These are phyloP conservation scores for Eupithecia abbreviata DNA, from an alignment of 2,888 invertebrate genomes.

Conservation along the genomic window DNA sequence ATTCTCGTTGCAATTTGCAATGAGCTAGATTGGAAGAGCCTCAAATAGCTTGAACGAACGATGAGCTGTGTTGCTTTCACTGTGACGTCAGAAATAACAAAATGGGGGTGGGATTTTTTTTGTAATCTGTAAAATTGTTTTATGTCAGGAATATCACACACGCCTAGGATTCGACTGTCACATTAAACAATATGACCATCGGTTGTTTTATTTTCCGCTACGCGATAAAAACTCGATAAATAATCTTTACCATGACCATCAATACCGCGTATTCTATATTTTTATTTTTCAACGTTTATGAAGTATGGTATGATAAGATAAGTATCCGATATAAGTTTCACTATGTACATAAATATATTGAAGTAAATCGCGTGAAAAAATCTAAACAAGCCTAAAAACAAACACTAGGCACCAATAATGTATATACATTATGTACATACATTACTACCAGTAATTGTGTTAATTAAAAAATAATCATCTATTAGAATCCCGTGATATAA, in stretches of 20 bases:
- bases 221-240: no score
- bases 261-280: background rate
- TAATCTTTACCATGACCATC: background rate
- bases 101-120: background rate
- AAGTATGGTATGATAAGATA: no score
- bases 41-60: background rate
- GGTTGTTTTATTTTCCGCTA: no score
- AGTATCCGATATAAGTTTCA: background rate
- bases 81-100: background rate
- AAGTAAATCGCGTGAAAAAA: background rate
- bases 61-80: background rate
- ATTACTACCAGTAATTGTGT: background rate
- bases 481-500: background rate
- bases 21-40: conserved; percentile 1
- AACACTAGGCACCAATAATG: background rate
- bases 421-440: background rate
- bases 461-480: conserved; percentile 3
- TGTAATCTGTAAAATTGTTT: background rate
- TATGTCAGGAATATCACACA: background rate
- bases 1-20: conserved; percentile 9
- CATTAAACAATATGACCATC: background rate
- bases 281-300: no score
- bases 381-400: background rate
- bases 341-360: background rate
- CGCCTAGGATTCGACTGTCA: background rate